Percentiles rank a stretch among this genome's conserved stretches.
Conservation (phyloP, 2,113 vertebrate genomes). For the Rhinolophus sinicus region DNA sequence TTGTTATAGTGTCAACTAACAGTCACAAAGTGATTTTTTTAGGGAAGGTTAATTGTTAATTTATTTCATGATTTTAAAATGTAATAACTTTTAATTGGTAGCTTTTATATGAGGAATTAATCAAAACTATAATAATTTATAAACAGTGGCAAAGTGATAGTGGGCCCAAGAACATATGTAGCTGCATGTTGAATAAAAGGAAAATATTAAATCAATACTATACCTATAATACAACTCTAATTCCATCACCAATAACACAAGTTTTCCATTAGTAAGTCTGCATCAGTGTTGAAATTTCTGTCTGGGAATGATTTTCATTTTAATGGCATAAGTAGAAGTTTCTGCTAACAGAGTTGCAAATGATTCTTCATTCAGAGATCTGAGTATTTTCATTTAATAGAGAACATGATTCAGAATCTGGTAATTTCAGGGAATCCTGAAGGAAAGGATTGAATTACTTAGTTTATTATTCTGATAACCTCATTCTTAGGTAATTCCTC, state of each 20-base stretch:
- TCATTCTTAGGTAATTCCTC: background rate
- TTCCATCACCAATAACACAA: background rate
- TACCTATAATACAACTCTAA: background rate
- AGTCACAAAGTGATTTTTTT: background rate
- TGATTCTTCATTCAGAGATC: background rate
- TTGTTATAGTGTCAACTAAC: background rate
- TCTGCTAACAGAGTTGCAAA: background rate
- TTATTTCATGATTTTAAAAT: constrained; percentile 8
- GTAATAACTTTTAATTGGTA: background rate
- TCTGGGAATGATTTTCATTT: background rate
- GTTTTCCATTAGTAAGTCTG: background rate
- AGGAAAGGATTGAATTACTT: background rate
- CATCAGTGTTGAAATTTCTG: background rate
- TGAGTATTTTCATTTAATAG: background rate
- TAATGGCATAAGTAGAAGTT: background rate
- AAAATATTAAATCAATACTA: background rate
- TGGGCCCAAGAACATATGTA: background rate
- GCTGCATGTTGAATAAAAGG: background rate
- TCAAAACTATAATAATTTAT: background rate
- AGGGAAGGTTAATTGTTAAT: background rate
- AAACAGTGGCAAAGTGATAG: background rate
- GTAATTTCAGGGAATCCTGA: background rate
- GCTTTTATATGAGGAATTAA: background rate
- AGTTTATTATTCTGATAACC: background rate
- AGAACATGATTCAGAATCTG: background rate